Evolutionary conservation across 53 echinoderm and acorn worm species (phyloP).

Genomic region (Henricia sp.): DNA sequence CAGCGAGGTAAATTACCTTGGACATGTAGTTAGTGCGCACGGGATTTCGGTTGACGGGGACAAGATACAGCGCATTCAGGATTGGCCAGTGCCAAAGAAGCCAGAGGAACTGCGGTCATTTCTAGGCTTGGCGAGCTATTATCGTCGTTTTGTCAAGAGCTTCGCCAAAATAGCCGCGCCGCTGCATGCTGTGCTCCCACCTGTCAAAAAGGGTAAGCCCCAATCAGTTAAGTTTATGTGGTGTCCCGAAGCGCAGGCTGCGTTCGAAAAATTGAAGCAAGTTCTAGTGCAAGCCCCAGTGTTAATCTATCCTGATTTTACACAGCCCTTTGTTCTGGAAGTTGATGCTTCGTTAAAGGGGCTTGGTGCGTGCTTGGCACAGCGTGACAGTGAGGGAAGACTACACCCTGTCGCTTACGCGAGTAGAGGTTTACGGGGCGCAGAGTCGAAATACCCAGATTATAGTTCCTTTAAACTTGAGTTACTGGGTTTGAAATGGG

Average conservation of each 20-base stretch:
- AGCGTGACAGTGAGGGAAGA: constrained; percentile 22
- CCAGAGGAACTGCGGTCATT: not conserved
- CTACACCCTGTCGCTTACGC: constrained; percentile 51
- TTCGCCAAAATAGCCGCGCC: constrained; percentile 3
- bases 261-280: too few species aligned
- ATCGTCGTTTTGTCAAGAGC: not conserved
- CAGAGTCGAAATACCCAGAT: constrained; percentile 45
- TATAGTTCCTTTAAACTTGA: constrained; percentile 65
- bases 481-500: constrained; percentile 63
- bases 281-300: too few species aligned
- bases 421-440: constrained; percentile 45
- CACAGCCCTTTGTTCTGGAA: too few species aligned
- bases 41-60: not conserved
- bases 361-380: too few species aligned
- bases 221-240: constrained; percentile 22
- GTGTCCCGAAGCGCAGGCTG: too few species aligned
- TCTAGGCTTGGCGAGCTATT: too few species aligned
- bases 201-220: not conserved
- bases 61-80: constrained; percentile 3
- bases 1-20: not conserved
- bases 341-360: too few species aligned
- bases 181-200: not conserved
- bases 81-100: constrained; percentile 13
- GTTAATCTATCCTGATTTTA: too few species aligned
- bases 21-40: constrained; percentile 17